phyloP scores from a whole-genome alignment of 2,797 vertebrate species.

The Cuniculus paca region DNA sequence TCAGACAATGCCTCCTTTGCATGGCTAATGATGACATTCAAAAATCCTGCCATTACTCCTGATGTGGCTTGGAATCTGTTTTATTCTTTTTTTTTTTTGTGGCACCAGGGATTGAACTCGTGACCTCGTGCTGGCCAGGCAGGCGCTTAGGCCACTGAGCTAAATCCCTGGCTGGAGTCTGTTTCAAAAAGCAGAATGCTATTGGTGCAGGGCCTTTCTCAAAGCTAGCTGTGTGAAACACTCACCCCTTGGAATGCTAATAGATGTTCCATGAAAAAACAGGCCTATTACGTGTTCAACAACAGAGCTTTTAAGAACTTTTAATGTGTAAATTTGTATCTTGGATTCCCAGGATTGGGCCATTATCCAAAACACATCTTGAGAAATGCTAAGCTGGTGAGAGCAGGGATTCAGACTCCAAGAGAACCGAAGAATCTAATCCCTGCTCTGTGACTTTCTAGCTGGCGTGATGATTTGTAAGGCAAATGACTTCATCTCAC shows the following conservation, averaged over 20 bases:
- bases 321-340: background rate
- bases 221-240: background rate
- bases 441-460: background rate
- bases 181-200: conserved; percentile 41
- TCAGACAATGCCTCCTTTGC: conserved; percentile 15
- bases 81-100: too few relatives aligned
- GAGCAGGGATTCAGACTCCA: background rate
- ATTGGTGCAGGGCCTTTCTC: background rate
- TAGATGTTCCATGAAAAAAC: background rate
- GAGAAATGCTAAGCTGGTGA: background rate
- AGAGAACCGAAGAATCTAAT: background rate
- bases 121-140: too few relatives aligned
- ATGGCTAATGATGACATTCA: conserved; percentile 53
- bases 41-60: conserved; percentile 10
- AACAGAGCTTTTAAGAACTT: background rate
- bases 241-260: background rate
- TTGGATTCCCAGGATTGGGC: background rate
- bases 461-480: conserved; percentile 2
- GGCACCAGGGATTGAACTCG: too few relatives aligned
- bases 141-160: too few relatives aligned
- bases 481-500: conserved; percentile 13
- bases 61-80: background rate
- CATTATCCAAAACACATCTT: background rate
- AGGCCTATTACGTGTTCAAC: background rate
- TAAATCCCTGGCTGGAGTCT: too few relatives aligned